Base-by-base conservation (phyloP, 2,113 vertebrate species). In the Bos indicus region DNA sequence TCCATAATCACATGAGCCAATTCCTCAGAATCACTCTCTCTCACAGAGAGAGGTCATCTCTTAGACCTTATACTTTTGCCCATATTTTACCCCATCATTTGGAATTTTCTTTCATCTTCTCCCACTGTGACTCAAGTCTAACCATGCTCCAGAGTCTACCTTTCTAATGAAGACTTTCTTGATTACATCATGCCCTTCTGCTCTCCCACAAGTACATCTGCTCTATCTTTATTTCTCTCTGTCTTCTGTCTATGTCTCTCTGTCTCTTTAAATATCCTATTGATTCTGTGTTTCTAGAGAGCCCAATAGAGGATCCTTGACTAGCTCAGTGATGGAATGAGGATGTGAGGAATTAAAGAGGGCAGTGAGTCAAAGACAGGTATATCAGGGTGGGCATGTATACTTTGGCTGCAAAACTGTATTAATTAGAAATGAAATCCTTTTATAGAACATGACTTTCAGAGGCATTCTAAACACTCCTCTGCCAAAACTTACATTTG, bases 401-500 rank as follows among this genome's bases (percentile, higher is more conserved):
- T 46, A 91, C 11, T 95, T 91, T 83, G 74, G 33, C 92, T 91
- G 43, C 28, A 82, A 94, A 96, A 97, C 94, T 97, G 83, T 67
- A 0, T 28, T 94, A 81, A 62, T 78, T 90, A 36, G 28, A 95
- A 95, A 77, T 91, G 80, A 97, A 98, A 95, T 77, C 56, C 30
- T 59, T 2, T 64, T 74, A 36, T 1, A 81, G 86, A 95, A 78
- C n/a, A 81, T 88, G 95, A 89, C 93, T 90, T 89, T 88, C 10
- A 43, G 16, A 80, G 85, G 81, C 59, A 84, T 96, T 48, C 43
- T 51, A 95, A 83, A 30, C 81, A 86, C 54, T 56, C 12, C 80
- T 91, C 64, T 95, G 91, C 10, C 92, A 87, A 95, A 33, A 64
- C 98, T 98, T 98, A 14, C 1, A 54, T 64, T 89, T 98, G 77